These are phyloP conservation scores for Pelobates cultripes DNA, from an alignment of 2,797 vertebrate species.

Conservation along the genomic window DNA sequence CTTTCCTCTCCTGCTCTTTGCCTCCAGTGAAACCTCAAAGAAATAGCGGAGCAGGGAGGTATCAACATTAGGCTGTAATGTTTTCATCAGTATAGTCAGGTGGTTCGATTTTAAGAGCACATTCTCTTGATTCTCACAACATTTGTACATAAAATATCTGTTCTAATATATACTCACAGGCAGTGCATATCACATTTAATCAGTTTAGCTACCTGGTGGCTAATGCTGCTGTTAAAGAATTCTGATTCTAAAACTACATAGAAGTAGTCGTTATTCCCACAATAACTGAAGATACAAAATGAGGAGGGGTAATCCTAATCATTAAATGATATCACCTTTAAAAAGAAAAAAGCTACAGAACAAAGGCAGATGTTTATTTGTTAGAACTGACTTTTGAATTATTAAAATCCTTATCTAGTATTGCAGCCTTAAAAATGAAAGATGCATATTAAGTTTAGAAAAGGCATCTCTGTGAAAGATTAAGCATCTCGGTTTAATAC, in stretches of 20 bases:
- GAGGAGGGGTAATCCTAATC: not conserved
- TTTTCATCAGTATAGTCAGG: too few relatives aligned
- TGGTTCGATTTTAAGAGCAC: too few relatives aligned
- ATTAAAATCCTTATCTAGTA: constrained; percentile 44
- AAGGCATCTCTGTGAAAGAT: constrained; percentile 38
- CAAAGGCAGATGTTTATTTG: constrained; percentile 18
- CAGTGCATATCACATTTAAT: too few relatives aligned
- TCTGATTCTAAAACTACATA: constrained; percentile 8
- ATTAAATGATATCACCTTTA: constrained; percentile 17
- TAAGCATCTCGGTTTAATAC: constrained; percentile 32
- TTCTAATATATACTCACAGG: too few relatives aligned
- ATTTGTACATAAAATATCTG: too few relatives aligned
- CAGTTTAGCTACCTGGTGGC: too few relatives aligned
- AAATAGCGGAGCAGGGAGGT: too few relatives aligned
- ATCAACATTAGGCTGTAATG: too few relatives aligned
- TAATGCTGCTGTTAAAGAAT: not conserved
- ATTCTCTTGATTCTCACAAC: too few relatives aligned
- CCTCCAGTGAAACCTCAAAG: too few relatives aligned
- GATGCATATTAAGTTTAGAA: constrained; percentile 32
- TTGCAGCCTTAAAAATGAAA: constrained; percentile 32
- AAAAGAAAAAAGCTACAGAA: not conserved
- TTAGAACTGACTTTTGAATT: constrained; percentile 27
- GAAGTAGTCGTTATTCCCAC: constrained; percentile 1
- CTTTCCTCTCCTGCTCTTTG: too few relatives aligned
- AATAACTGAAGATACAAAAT: not conserved